Percentiles rank a stretch among this genome's conserved stretches.
phyloP scores from a whole-genome alignment of 1,140 invertebrate species.

The Drosophila quadrilineata region DNA sequence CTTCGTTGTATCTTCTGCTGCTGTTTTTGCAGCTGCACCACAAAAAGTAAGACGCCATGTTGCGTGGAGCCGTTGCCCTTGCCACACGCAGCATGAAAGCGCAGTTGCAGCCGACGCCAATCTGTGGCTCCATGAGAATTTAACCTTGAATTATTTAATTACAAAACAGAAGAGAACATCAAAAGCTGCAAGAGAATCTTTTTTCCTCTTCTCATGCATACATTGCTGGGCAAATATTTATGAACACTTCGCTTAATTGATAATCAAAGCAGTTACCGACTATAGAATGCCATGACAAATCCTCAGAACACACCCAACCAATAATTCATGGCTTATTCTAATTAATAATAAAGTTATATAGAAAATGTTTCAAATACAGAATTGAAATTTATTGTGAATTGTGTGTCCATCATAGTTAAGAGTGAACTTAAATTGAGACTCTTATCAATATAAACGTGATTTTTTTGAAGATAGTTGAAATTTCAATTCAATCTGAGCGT shows the following conservation, averaged over 20 bases:
- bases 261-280: constrained; percentile 6
- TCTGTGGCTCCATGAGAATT: constrained; percentile 46
- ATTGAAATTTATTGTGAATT: neutral
- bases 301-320: neutral
- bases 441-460: constrained; percentile 17
- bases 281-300: neutral
- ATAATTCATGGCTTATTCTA: neutral
- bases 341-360: neutral
- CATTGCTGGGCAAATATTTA: neutral
- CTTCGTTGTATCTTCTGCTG: no score
- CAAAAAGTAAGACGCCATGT: constrained; percentile 20
- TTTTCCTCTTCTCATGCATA: neutral
- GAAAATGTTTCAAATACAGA: neutral
- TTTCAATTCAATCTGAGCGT: constrained; percentile 10
- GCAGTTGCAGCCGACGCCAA: constrained; percentile 42
- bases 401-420: neutral
- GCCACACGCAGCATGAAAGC: constrained; percentile 66
- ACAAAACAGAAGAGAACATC: no score
- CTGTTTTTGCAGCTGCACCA: constrained; percentile 30
- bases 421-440: neutral
- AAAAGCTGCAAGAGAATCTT: no score
- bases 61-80: constrained; percentile 15
- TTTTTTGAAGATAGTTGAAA: neutral
- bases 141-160: constrained; percentile 63
- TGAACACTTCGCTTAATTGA: neutral